These are phyloP conservation scores for Tetraodon nigroviridis DNA, from an alignment of 2,113 vertebrate species.

Conservation along the genomic window DNA sequence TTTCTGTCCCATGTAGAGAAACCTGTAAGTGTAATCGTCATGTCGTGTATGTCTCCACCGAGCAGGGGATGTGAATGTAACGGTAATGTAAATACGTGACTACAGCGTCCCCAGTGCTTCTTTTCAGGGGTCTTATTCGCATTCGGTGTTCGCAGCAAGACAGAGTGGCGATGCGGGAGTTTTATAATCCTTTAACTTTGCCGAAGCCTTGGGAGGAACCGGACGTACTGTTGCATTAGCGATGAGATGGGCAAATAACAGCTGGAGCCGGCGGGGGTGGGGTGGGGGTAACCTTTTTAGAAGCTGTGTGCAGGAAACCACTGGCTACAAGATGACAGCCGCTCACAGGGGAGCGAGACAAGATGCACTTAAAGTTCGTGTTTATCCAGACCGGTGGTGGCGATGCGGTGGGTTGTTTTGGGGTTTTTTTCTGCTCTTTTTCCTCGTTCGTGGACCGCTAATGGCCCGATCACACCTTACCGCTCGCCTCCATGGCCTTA, in stretches of 20 bases:
- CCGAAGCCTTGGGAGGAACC: conserved; percentile 9
- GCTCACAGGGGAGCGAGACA: conserved; percentile 29
- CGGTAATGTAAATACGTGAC: conserved; percentile 46
- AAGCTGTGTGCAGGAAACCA: conserved; percentile 22
- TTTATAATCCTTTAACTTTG: conserved; percentile 30
- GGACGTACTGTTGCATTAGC: conserved; percentile 22
- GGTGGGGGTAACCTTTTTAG: conserved; percentile 38
- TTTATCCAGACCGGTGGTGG: conserved; percentile 29
- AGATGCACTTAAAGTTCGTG: conserved; percentile 47
- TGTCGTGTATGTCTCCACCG: conserved; percentile 27
- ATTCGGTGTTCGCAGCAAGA: conserved; percentile 2
- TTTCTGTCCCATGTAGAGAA: conserved; percentile 15
- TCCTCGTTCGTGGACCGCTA: no score
- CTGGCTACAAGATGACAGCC: conserved; percentile 16
- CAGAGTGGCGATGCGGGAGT: background rate
- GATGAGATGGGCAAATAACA: conserved; percentile 31
- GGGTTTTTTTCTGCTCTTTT: no score
- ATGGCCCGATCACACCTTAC: conserved; percentile 12
- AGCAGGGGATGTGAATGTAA: conserved; percentile 57
- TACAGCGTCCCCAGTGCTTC: conserved; percentile 32
- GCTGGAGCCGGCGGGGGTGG: conserved; percentile 11
- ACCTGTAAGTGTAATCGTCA: conserved; percentile 14
- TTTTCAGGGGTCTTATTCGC: conserved; percentile 55
- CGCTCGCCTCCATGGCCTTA: conserved; percentile 46
- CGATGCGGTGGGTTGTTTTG: background rate